These are phyloP conservation scores for Myotis pilosus DNA, from an alignment of 2,797 vertebrate genomes.

Conservation along the genomic window DNA sequence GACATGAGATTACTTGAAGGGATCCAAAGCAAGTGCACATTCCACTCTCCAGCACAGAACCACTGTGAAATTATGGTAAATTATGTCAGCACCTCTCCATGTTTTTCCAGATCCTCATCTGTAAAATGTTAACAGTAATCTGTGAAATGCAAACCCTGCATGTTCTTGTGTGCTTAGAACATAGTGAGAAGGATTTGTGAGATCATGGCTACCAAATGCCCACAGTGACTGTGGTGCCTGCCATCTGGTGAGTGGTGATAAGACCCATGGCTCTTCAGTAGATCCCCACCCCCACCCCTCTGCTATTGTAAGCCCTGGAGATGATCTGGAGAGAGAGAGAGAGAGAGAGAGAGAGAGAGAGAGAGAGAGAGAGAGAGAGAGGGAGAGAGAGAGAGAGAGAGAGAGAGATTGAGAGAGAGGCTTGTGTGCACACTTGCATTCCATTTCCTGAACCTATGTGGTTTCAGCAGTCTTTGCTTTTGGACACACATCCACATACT, in stretches of 20 bases:
- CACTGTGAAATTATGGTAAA: neutral
- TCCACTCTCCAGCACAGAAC: neutral
- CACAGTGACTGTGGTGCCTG: fast-evolving
- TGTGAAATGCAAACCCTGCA: neutral
- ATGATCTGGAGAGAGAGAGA: neutral
- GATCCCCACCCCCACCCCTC: neutral
- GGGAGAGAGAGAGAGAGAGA: too few relatives aligned
- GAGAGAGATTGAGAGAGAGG: too few relatives aligned
- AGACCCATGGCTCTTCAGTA: neutral
- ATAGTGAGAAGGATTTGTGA: neutral
- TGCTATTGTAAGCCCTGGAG: neutral
- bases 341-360: too few relatives aligned
- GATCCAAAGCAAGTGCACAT: neutral
- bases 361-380: too few relatives aligned
- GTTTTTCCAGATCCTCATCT: constrained; percentile 6
- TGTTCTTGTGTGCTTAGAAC: neutral
- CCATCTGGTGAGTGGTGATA: too few relatives aligned
- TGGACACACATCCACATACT: neutral
- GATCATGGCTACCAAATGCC: neutral
- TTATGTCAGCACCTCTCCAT: neutral
- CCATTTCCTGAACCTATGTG: neutral
- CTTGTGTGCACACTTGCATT: neutral
- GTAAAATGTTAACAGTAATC: constrained; percentile 27
- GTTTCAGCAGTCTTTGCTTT: neutral
- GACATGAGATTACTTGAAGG: neutral